Base-by-base conservation (phyloP, 2,797 vertebrate species). In the Notolepis coatsorum region DNA sequence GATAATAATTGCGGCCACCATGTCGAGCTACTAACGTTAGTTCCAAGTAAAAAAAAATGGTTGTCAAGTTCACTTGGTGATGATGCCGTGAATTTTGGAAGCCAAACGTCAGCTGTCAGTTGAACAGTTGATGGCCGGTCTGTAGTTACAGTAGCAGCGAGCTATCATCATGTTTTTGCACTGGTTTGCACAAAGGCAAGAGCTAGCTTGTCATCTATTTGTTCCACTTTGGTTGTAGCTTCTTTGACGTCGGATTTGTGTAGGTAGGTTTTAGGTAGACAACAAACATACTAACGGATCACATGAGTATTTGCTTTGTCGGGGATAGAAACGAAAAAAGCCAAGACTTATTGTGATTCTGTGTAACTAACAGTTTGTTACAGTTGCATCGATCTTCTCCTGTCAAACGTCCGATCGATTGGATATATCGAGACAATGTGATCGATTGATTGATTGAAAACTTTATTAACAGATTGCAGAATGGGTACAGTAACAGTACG, bases 81-180 rank as follows among this genome's bases (percentile, higher is more conserved):
- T 81, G 87, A 88, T 90, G 84, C 81, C 75, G 77, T 75, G 81
- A 77, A 85, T 87, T 8, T 41, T 73, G 76, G 82, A 84, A 86
- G 81, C 80, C 87, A 84, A 88, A 87, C 87, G 90, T 89, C 90
- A 90, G 88, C 86, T 91, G 90, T 90, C 89, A 88, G 84, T 78
- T 73, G n/a, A n/a, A n/a, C 54, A 80, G 79, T 77, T 86, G 85
- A 87, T 59, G 77, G 81, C 77, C 81, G 74, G 80, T 70, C 65
- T 49, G n/a, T n/a, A 84, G 82, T 70, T 12, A 3, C 15, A 87
- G 88, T 84, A 83, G 73, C 61, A 0, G 83, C 15, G 15, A 20
- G 15, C 84, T 81, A 69, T 72, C 82, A 4, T 55, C n/a, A n/a
- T n/a, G n/a, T n/a, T n/a, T n/a, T n/a, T n/a, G n/a, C n/a, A n/a